Evolutionary conservation across 2,888 invertebrate species (phyloP).

Genomic region (Uloborus plumipes): DNA sequence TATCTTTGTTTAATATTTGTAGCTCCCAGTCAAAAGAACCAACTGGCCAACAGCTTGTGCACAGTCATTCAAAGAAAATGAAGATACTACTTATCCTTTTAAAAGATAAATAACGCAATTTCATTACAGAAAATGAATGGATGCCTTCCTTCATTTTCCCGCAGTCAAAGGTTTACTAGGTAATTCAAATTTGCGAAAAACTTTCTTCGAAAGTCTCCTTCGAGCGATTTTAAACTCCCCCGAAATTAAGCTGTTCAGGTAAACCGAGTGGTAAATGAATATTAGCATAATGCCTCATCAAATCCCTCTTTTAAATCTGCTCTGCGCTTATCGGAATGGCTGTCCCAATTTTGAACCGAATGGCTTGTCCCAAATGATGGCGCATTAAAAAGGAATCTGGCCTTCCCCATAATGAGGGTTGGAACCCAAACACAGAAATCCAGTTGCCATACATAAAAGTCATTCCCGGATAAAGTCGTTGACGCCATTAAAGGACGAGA

Average conservation of each 20-base stretch:
- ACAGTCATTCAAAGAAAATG: too few species aligned
- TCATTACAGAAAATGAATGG: too few species aligned
- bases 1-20: too few species aligned
- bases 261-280: constrained; percentile 63
- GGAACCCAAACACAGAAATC: constrained; percentile 54
- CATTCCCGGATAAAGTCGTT: constrained; percentile 25
- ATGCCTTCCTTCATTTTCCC: too few species aligned
- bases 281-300: constrained; percentile 57
- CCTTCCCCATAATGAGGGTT: constrained; percentile 33
- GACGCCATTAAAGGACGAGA: too few species aligned
- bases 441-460: constrained; percentile 60
- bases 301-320: constrained; percentile 60
- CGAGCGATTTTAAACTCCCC: constrained; percentile 42
- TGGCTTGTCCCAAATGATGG: constrained; percentile 58
- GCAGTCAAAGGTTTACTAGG: too few species aligned
- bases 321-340: constrained; percentile 48
- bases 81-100: too few species aligned
- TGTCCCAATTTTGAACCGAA: constrained; percentile 46
- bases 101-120: too few species aligned
- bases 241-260: constrained; percentile 39
- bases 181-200: constrained; percentile 13
- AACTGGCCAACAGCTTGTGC: too few species aligned
- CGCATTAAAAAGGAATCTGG: constrained; percentile 62
- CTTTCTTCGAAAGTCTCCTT: constrained; percentile 8
- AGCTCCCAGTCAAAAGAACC: too few species aligned